Percentiles rank a stretch among this genome's conserved stretches.
Evolutionary conservation across 2,797 vertebrate genomes (phyloP).

Genomic region (Rhinophrynus dorsalis): DNA sequence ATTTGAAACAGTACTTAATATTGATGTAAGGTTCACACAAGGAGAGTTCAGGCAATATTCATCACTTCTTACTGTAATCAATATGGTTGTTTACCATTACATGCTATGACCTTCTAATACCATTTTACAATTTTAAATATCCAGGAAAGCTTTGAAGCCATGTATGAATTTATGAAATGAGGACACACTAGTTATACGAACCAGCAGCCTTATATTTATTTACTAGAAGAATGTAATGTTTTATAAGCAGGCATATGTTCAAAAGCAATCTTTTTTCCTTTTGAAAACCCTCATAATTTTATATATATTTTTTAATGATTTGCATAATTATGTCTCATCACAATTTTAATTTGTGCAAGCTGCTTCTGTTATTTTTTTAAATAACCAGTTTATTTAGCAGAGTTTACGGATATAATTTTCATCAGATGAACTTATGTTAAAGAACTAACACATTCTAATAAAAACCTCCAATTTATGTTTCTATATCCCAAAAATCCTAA

Average conservation of each 20-base stretch:
- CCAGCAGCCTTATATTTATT: background rate
- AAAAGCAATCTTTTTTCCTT: no score
- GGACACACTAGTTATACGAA: background rate
- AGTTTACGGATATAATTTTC: no score
- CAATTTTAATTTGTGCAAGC: no score
- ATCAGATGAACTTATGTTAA: no score
- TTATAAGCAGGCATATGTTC: background rate
- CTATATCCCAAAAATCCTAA: no score
- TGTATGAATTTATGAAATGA: slow-evolving; percentile 30
- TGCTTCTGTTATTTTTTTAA: no score
- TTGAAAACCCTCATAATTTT: no score
- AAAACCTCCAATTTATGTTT: no score
- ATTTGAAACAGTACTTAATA: background rate
- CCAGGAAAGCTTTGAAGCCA: slow-evolving; percentile 17
- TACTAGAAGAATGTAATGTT: background rate
- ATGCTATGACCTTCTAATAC: slow-evolving; percentile 14
- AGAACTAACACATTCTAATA: no score
- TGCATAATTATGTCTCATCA: no score
- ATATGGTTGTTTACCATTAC: slow-evolving; percentile 20
- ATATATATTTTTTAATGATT: no score
- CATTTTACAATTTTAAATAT: background rate
- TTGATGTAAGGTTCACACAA: slow-evolving; percentile 5
- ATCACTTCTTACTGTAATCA: slow-evolving; percentile 6
- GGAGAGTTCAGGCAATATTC: slow-evolving; percentile 1
- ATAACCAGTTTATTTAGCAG: no score